These are phyloP conservation scores for Sebastes cheni DNA, from an alignment of 2,797 vertebrate genomes.

Conservation along the genomic window DNA sequence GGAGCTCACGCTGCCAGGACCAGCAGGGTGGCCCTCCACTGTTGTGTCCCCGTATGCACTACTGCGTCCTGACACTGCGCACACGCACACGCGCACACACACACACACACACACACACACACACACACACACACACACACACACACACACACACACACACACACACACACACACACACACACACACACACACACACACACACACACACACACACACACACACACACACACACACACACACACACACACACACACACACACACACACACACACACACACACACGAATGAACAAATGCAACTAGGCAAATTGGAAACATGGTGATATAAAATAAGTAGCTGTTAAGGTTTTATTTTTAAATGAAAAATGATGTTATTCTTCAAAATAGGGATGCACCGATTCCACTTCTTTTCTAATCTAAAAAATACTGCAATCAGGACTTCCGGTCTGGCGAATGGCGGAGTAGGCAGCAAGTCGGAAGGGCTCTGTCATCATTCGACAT, in stretches of 20 bases:
- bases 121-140: slow-evolving; percentile 27
- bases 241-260: no score
- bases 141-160: slow-evolving; percentile 34
- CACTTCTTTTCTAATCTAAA: background rate
- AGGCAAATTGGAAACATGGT: background rate
- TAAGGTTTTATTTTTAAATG: background rate
- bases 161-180: slow-evolving; percentile 23
- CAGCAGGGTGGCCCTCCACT: slow-evolving; percentile 92
- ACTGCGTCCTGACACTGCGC: slow-evolving; percentile 94
- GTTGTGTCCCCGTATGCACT: slow-evolving; percentile 95
- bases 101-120: slow-evolving; percentile 1
- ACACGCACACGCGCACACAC: slow-evolving; percentile 26
- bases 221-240: no score
- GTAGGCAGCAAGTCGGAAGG: no score
- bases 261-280: slow-evolving; percentile 24
- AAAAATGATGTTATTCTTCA: background rate
- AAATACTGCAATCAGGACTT: no score
- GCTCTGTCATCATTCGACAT: no score
- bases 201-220: slow-evolving; percentile 10
- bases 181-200: slow-evolving; percentile 34
- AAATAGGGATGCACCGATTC: background rate
- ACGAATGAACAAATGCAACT: slow-evolving; percentile 2
- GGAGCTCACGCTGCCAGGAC: slow-evolving; percentile 96
- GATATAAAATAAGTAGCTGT: background rate
- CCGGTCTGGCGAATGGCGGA: no score